Evolutionary conservation across 2,113 vertebrate species (phyloP).

Genomic region (Coturnix japonica): DNA sequence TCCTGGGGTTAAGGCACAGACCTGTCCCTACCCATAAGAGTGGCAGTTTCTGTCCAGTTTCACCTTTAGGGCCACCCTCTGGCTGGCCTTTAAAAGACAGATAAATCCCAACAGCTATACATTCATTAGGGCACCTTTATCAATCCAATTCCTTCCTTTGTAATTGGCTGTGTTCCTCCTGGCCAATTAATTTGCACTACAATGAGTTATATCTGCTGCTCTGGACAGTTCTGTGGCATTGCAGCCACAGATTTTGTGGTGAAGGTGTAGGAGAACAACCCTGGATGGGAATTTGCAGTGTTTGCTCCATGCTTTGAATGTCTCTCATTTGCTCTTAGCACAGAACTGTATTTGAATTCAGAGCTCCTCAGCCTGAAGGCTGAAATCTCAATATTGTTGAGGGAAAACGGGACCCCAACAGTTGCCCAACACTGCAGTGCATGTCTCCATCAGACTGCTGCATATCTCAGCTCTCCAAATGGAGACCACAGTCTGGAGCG

Average conservation of each 20-base stretch:
- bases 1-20: not conserved
- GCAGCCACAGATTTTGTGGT: not conserved
- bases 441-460: not conserved
- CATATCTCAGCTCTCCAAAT: not conserved
- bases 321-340: not conserved
- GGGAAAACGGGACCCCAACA: not conserved
- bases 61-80: not conserved
- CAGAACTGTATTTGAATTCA: not conserved
- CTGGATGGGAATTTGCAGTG: not conserved
- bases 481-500: not conserved
- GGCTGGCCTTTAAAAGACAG: not conserved
- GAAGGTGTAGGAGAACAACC: not conserved
- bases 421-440: not conserved
- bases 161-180: not conserved
- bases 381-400: not conserved
- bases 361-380: not conserved
- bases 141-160: not conserved
- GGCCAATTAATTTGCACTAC: not conserved
- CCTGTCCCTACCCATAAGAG: rapidly evolving
- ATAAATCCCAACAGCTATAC: not conserved
- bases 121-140: not conserved
- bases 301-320: not conserved
- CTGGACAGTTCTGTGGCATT: rapidly evolving
- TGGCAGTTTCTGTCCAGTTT: not conserved
- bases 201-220: not conserved